These are phyloP conservation scores for Rhynchophorus ferrugineus DNA, from an alignment of 1,140 invertebrate species.

Conservation along the genomic window DNA sequence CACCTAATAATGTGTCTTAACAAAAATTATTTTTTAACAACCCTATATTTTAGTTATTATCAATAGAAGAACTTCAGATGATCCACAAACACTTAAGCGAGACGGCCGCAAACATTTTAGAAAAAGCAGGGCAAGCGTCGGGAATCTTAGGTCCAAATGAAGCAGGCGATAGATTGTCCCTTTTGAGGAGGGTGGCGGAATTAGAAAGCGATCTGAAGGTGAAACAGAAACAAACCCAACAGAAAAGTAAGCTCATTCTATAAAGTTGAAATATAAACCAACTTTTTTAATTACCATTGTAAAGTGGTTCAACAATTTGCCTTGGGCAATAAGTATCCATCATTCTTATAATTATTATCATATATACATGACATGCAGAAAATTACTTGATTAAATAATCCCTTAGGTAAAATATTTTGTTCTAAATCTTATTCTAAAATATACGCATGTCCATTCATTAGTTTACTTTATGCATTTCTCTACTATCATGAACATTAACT, in stretches of 20 bases:
- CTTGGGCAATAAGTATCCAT: no score
- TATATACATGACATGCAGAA: no score
- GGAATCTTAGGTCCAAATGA: constrained; percentile 15
- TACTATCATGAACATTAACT: no score
- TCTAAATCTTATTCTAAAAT: no score
- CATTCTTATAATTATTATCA: no score
- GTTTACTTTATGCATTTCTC: no score
- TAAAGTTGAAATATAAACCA: not conserved
- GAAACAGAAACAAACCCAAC: constrained; percentile 28
- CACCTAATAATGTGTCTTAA: no score
- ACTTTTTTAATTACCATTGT: not conserved
- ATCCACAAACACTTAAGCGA: constrained; percentile 26
- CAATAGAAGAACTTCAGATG: constrained; percentile 26
- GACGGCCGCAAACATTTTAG: constrained; percentile 21
- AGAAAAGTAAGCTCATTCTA: constrained; percentile 24
- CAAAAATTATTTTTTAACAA: no score
- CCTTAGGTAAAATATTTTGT: no score
- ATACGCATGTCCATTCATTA: no score
- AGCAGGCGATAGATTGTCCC: constrained; percentile 20
- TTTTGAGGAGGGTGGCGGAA: constrained; percentile 23
- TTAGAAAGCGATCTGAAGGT: constrained; percentile 26
- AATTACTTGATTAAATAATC: no score
- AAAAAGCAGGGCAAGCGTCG: constrained; percentile 12
- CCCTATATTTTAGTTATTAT: constrained; percentile 22
- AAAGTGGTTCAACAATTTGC: no score